Evolutionary conservation across 2,113 vertebrate species (phyloP).

Genomic region (Malurus cyaneus): DNA sequence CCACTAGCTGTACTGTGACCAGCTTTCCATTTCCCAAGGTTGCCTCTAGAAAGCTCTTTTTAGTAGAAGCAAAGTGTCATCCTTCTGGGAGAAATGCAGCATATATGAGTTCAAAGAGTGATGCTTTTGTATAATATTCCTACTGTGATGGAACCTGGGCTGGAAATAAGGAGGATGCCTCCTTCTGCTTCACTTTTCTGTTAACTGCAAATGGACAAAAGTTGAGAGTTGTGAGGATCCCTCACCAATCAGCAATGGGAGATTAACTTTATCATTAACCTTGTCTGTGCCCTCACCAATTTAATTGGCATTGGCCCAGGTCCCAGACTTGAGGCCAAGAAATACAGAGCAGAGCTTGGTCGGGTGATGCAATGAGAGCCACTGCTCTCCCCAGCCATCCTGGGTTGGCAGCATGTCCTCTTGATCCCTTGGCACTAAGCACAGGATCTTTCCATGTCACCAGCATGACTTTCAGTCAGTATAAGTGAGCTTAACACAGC

Average conservation of each 20-base stretch:
- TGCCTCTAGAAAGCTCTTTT: background rate
- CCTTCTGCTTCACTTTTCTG: background rate
- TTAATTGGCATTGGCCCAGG: conserved; percentile 35
- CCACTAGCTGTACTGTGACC: background rate
- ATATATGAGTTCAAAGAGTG: background rate
- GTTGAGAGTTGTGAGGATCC: background rate
- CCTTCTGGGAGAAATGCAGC: background rate
- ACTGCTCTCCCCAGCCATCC: background rate
- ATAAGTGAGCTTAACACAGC: background rate
- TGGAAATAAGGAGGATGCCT: background rate
- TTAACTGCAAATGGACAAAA: conserved; percentile 18
- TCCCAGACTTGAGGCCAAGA: conserved; percentile 18
- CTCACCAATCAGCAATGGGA: conserved; percentile 16
- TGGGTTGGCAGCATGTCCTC: background rate
- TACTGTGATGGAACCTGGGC: background rate
- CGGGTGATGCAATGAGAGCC: background rate
- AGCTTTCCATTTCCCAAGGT: background rate
- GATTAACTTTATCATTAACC: conserved; percentile 47
- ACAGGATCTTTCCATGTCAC: background rate
- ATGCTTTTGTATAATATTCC: background rate
- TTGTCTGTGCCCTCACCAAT: conserved; percentile 18
- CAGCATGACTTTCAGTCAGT: background rate
- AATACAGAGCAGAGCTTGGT: background rate
- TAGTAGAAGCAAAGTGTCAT: background rate
- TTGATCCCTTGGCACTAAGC: background rate